Conservation (phyloP, 2,888 invertebrate genomes). For the Platynereis dumerilii region DNA sequence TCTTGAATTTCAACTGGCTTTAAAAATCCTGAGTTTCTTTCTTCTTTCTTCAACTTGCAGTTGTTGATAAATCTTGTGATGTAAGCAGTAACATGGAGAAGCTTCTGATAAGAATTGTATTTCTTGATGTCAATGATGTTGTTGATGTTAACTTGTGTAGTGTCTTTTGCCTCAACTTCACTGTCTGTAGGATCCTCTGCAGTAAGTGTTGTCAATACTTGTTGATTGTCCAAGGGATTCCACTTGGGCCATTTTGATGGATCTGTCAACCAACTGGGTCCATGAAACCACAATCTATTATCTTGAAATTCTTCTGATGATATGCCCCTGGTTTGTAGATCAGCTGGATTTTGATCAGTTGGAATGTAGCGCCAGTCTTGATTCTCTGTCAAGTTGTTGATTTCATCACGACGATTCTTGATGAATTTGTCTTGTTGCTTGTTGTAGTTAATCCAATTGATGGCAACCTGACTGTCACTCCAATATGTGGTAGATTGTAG, state of each 20-base stretch:
- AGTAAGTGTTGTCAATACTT: neutral
- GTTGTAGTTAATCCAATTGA: neutral
- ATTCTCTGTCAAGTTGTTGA: neutral
- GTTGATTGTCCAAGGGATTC: neutral
- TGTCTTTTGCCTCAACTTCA: neutral
- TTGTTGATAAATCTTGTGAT: neutral
- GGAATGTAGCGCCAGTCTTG: neutral
- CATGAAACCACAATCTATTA: neutral
- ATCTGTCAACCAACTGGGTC: neutral
- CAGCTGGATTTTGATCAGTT: neutral
- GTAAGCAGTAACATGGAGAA: no score
- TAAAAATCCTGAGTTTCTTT: no score
- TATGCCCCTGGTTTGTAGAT: conserved; percentile 1
- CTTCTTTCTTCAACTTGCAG: neutral
- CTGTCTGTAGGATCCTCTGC: neutral
- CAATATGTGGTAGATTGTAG: neutral
- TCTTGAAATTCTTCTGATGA: neutral
- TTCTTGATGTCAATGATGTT: no score
- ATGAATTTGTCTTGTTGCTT: neutral
- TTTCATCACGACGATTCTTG: neutral
- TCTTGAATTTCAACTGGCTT: no score
- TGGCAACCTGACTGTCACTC: conserved; percentile 1
- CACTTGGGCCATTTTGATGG: neutral
- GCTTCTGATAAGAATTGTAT: no score
- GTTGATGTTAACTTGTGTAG: no score